These are phyloP conservation scores for Piprites chloris DNA, from an alignment of 2,113 vertebrate species.

Conservation along the genomic window DNA sequence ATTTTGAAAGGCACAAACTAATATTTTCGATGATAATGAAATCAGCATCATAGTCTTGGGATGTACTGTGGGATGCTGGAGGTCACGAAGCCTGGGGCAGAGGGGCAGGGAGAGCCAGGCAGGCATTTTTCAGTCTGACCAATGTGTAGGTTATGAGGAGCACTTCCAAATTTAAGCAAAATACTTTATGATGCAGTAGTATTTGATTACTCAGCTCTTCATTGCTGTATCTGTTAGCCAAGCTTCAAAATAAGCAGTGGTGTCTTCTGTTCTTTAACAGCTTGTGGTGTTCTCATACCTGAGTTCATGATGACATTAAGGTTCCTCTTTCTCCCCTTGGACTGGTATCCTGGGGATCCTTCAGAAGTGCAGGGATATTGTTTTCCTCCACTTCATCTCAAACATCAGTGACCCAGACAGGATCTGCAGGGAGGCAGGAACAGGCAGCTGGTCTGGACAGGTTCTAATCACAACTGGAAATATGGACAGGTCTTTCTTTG, in stretches of 20 bases:
- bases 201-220: background rate
- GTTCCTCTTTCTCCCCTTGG: background rate
- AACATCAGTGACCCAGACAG: background rate
- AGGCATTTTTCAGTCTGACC: background rate
- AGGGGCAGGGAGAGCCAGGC: background rate
- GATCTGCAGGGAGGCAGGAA: background rate
- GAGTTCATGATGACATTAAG: background rate
- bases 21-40: background rate
- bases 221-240: background rate
- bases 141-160: background rate
- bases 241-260: background rate
- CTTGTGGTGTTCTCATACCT: background rate
- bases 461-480: background rate
- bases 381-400: fast-evolving
- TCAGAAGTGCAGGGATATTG: background rate
- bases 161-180: background rate
- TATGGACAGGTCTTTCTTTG: background rate
- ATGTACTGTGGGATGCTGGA: background rate
- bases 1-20: background rate
- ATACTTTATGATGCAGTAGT: background rate
- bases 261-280: background rate
- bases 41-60: background rate
- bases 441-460: background rate
- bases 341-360: background rate
- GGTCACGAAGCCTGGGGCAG: background rate